These are phyloP conservation scores for Steinernema feltiae DNA, from an alignment of 1,140 invertebrate species.

Conservation along the genomic window DNA sequence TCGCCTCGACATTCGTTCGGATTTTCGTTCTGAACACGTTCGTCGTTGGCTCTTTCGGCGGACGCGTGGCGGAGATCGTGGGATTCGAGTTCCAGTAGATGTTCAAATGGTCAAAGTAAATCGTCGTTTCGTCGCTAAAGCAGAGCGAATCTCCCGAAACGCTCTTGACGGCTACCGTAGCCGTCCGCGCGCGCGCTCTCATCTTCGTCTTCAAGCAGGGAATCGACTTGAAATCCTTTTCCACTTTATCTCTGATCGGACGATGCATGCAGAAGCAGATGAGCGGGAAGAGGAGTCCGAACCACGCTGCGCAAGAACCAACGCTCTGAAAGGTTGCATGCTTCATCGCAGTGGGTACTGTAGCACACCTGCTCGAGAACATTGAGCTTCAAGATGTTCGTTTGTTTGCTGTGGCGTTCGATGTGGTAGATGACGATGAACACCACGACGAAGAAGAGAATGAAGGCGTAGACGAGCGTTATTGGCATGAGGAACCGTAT, in stretches of 20 bases:
- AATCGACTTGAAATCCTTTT: neutral
- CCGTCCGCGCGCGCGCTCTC: neutral
- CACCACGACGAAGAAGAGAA: neutral
- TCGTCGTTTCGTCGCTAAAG: neutral
- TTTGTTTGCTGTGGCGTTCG: neutral
- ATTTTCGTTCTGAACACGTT: neutral
- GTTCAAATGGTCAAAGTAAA: neutral
- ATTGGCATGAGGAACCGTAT: neutral
- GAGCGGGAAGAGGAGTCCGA: neutral
- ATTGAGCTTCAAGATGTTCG: neutral
- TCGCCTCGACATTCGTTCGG: too few species aligned
- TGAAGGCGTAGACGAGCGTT: neutral
- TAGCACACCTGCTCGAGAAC: neutral
- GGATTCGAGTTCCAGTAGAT: neutral
- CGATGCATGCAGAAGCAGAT: neutral
- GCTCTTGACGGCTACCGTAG: neutral
- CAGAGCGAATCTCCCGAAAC: neutral
- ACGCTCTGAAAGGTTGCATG: neutral
- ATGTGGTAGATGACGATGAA: neutral
- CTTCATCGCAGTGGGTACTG: neutral
- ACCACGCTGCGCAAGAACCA: neutral
- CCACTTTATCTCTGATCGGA: neutral
- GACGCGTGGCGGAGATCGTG: neutral
- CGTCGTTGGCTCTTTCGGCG: neutral
- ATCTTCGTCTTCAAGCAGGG: neutral